These are phyloP conservation scores for Steromphala cineraria DNA, from an alignment of 2,888 invertebrate species.

Conservation along the genomic window DNA sequence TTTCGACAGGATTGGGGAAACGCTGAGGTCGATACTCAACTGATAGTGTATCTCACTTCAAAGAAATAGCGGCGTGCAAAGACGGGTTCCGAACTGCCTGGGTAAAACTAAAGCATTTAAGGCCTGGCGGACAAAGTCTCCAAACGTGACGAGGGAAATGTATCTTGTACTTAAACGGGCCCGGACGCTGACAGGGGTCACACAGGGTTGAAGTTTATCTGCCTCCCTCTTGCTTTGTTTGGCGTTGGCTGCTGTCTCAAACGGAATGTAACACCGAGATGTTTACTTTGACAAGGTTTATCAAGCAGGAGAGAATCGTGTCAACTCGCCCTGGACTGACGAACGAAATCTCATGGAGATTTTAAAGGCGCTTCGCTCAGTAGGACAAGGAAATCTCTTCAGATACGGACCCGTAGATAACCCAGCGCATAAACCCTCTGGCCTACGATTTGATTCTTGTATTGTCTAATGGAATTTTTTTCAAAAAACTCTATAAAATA, in stretches of 20 bases:
- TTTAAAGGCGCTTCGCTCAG: not conserved
- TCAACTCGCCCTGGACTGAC: not conserved
- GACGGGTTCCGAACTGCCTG: not conserved
- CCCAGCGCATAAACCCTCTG: no score
- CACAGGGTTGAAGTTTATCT: not conserved
- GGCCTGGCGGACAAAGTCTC: not conserved
- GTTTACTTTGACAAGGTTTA: not conserved
- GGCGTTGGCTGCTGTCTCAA: not conserved
- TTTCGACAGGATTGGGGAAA: not conserved
- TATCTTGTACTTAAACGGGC: not conserved
- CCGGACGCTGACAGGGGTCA: not conserved
- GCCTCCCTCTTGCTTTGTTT: not conserved
- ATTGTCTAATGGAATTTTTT: no score
- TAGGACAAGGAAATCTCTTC: no score
- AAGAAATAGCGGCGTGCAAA: not conserved
- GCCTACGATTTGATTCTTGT: no score
- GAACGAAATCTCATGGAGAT: not conserved
- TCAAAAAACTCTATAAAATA: no score
- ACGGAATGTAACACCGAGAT: not conserved
- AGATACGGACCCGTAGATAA: constrained; percentile 16
- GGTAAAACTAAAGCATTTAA: not conserved
- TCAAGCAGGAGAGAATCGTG: not conserved
- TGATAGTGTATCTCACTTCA: constrained; percentile 1
- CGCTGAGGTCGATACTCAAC: not conserved
- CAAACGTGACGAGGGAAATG: not conserved